phyloP scores from a whole-genome alignment of 37 sponge, comb jelly and placozoan genomes.

The Mnemiopsis leidyi region DNA sequence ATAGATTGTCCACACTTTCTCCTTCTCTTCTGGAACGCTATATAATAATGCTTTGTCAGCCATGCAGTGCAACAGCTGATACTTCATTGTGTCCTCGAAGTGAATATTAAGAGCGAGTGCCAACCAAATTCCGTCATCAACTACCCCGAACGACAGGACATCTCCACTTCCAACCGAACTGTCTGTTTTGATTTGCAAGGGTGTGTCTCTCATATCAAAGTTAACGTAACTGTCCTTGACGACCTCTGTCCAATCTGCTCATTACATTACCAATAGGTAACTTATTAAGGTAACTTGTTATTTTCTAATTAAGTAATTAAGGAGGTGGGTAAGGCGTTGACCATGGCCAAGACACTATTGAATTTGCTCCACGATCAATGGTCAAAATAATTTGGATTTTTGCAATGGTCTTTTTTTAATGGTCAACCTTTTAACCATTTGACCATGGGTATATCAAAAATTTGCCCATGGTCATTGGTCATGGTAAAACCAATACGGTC shows the following conservation, averaged over 20 bases:
- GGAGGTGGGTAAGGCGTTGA: no score
- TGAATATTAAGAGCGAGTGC: no score
- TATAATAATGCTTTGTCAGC: background rate
- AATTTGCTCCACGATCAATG: no score
- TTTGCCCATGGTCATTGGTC: no score
- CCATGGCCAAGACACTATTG: no score
- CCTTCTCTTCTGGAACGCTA: background rate
- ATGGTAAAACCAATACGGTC: no score
- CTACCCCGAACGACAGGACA: background rate
- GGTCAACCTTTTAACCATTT: no score
- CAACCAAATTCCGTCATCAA: background rate
- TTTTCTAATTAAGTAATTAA: no score
- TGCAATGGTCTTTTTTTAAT: no score
- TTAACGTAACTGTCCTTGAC: background rate
- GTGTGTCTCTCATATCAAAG: background rate
- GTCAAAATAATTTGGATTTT: no score
- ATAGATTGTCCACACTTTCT: slow-evolving; percentile 8
- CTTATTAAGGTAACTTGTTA: no score
- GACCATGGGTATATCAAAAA: no score
- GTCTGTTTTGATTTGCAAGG: background rate
- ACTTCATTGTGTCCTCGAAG: background rate
- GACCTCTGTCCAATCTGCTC: background rate
- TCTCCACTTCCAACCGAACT: background rate
- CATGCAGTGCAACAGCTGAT: background rate
- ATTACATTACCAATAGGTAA: background rate